A percentile compares a stretch with the other conserved stretches of the same genome.
These are phyloP conservation scores for Capreolus pygargus DNA, from an alignment of 2,113 vertebrate genomes.

Conservation along the genomic window DNA sequence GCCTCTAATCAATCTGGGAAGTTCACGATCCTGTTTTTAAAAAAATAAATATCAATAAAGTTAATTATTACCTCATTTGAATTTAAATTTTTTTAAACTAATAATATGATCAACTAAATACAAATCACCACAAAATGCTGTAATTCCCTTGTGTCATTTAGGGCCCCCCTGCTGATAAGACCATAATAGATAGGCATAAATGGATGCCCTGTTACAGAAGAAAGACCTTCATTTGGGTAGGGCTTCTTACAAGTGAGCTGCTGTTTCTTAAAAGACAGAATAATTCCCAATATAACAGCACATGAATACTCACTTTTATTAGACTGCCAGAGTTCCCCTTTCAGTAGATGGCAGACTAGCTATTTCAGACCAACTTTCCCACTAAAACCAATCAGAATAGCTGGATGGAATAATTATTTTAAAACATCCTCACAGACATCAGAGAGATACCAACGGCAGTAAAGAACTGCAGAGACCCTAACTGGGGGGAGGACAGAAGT, in stretches of 20 bases:
- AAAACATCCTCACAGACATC: neutral
- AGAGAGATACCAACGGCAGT: neutral
- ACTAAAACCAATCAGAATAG: neutral
- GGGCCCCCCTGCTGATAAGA: neutral
- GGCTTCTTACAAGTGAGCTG: constrained; percentile 2
- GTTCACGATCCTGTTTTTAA: constrained; percentile 87
- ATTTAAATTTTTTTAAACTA: constrained; percentile 11
- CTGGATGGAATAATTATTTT: neutral
- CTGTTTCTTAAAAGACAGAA: neutral
- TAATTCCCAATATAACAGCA: neutral
- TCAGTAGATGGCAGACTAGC: neutral
- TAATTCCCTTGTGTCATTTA: neutral
- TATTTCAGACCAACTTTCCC: neutral
- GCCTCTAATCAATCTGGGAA: constrained; percentile 94
- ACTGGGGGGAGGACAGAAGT: neutral
- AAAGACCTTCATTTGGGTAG: neutral
- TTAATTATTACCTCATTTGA: neutral
- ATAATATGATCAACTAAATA: neutral
- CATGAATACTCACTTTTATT: constrained; percentile 18
- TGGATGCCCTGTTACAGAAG: neutral
- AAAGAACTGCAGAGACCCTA: neutral
- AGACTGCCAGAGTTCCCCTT: neutral
- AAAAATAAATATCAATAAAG: constrained; percentile 49
- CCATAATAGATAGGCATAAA: neutral
- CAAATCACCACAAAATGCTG: neutral